These are phyloP conservation scores for Microchrysa polita DNA, from an alignment of 2,888 invertebrate species.

Conservation along the genomic window DNA sequence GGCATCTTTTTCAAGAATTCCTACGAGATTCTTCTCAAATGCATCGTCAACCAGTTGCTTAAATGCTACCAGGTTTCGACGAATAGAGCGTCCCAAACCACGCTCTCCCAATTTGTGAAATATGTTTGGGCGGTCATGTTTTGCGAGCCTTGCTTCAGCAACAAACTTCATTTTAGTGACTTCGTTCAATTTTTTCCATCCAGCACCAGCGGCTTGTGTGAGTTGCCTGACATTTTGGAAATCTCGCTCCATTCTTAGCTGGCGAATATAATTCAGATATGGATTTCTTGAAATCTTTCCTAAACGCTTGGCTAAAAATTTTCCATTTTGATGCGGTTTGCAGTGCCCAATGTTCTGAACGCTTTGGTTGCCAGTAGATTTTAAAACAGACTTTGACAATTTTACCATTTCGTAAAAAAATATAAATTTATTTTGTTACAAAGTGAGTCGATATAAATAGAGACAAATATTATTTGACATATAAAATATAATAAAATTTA, in stretches of 20 bases:
- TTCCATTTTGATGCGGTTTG: too few species aligned
- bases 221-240: constrained; percentile 20
- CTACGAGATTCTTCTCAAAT: neutral
- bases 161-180: constrained; percentile 3
- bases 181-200: constrained; percentile 15
- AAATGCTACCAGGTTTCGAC: constrained; percentile 27
- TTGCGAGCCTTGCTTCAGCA: neutral
- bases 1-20: neutral
- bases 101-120: constrained; percentile 34
- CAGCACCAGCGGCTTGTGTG: constrained; percentile 7
- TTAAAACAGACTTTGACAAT: too few species aligned
- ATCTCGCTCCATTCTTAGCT: constrained; percentile 25
- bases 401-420: too few species aligned
- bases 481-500: too few species aligned
- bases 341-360: too few species aligned
- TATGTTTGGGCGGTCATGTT: neutral
- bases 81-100: neutral
- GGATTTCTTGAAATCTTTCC: constrained; percentile 23
- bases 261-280: constrained; percentile 28
- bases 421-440: too few species aligned
- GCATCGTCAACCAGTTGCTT: constrained; percentile 21
- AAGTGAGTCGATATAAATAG: too few species aligned
- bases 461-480: too few species aligned
- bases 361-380: too few species aligned
- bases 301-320: constrained; percentile 6